Percentiles rank a stretch among this genome's conserved stretches.
Conservation (phyloP, 2,797 vertebrate genomes). For the Spinus olivaceus region DNA sequence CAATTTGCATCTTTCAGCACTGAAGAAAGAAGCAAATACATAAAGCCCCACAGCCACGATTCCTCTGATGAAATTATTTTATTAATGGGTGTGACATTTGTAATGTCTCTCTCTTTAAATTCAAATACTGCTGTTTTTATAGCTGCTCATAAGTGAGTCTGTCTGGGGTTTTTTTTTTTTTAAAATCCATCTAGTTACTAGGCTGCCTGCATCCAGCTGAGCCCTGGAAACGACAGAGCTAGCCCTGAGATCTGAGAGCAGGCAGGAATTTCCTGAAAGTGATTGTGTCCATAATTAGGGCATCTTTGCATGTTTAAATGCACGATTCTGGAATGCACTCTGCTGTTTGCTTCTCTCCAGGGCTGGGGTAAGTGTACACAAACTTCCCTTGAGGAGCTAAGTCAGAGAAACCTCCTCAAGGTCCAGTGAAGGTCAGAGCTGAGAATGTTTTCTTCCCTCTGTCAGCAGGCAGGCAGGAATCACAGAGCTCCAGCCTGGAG, state of each 20-base stretch:
- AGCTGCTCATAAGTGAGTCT: conserved; percentile 7
- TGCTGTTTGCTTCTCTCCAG: background rate
- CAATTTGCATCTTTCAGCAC: conserved; percentile 40
- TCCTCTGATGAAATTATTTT: conserved; percentile 55
- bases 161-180: background rate
- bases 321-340: background rate
- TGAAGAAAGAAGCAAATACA: background rate
- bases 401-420: conserved; percentile 17
- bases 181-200: background rate
- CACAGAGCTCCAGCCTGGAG: background rate
- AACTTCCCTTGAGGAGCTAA: background rate
- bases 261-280: background rate
- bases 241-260: background rate
- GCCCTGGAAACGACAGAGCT: conserved; percentile 2
- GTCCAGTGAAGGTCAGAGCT: conserved; percentile 26
- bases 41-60: conserved; percentile 34
- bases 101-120: conserved; percentile 43
- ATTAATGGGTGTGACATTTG: conserved; percentile 57
- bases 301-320: conserved; percentile 13
- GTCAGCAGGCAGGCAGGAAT: background rate
- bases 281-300: background rate
- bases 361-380: background rate
- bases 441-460: background rate
- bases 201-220: conserved; percentile 49
- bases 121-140: conserved; percentile 45